Evolutionary conservation across 2,888 invertebrate genomes (phyloP).

Genomic region (Drosophila anomelani): DNA sequence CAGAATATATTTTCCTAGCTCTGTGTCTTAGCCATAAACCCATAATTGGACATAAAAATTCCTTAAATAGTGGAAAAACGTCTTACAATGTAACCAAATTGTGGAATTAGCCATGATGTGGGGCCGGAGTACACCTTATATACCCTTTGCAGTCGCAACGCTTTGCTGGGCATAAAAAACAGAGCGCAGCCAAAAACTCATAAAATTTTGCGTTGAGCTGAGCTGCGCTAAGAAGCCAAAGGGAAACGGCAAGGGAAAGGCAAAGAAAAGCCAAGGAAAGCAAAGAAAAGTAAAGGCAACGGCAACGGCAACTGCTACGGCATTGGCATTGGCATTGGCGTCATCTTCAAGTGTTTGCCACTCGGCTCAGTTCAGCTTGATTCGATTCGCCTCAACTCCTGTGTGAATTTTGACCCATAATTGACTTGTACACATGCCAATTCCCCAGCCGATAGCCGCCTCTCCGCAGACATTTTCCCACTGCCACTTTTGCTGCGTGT

Average conservation of each 20-base stretch:
- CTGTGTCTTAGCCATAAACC: not conserved
- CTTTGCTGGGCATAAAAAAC: slow-evolving; percentile 13
- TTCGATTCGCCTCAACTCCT: slow-evolving; percentile 57
- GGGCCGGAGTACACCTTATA: slow-evolving; percentile 17
- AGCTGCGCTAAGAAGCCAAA: slow-evolving; percentile 1
- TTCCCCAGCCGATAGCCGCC: slow-evolving; percentile 43
- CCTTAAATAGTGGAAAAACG: slow-evolving; percentile 1
- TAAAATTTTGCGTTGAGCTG: slow-evolving; percentile 48
- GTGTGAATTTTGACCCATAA: slow-evolving; percentile 79
- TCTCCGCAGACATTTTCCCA: slow-evolving; percentile 11
- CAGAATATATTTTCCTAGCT: not conserved
- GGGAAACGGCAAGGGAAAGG: slow-evolving; percentile 3
- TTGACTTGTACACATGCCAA: slow-evolving; percentile 78
- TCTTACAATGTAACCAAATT: slow-evolving; percentile 1
- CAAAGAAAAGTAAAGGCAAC: not conserved
- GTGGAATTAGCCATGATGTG: slow-evolving; percentile 24
- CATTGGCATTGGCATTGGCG: slow-evolving; percentile 29
- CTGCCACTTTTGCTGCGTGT: slow-evolving; percentile 54
- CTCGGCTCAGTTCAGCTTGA: slow-evolving; percentile 27
- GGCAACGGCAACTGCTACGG: not conserved
- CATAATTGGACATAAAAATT: slow-evolving; percentile 4
- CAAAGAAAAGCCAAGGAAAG: slow-evolving; percentile 12
- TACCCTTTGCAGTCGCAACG: slow-evolving; percentile 13
- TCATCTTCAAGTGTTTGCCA: slow-evolving; percentile 51
- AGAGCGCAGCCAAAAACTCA: slow-evolving; percentile 43